A percentile compares a stretch with the other conserved stretches of the same genome.
These are phyloP conservation scores for Sturmia bella DNA, from an alignment of 2,888 invertebrate genomes.

Conservation along the genomic window DNA sequence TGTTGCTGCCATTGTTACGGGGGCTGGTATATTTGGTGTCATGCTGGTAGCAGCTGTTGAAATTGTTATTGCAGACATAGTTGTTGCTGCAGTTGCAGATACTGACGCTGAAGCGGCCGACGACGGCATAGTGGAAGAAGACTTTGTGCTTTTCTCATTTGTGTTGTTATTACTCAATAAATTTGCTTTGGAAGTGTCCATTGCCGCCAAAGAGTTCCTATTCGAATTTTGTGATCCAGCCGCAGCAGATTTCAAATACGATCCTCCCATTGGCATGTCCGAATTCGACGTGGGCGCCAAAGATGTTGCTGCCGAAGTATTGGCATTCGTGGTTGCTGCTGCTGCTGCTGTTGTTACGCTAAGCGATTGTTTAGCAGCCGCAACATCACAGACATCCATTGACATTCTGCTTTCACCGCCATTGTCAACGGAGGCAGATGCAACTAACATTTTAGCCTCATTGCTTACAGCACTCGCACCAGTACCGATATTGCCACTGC, in stretches of 20 bases:
- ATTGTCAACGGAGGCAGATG: slow-evolving; percentile 40
- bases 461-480: slow-evolving; percentile 45
- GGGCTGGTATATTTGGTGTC: slow-evolving; percentile 38
- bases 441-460: slow-evolving; percentile 17
- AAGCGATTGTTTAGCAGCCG: slow-evolving; percentile 43
- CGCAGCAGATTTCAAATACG: slow-evolving; percentile 33
- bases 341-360: slow-evolving; percentile 54
- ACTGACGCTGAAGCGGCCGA: slow-evolving; percentile 10
- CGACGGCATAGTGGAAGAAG: slow-evolving; percentile 33
- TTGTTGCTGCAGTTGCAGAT: slow-evolving; percentile 19
- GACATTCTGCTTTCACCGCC: slow-evolving; percentile 55
- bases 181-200: slow-evolving; percentile 63
- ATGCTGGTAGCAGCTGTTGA: slow-evolving; percentile 43
- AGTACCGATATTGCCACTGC: slow-evolving; percentile 61
- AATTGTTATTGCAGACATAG: background rate
- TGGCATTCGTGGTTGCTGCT: slow-evolving; percentile 13
- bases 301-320: slow-evolving; percentile 43
- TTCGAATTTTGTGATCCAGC: slow-evolving; percentile 66
- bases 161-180: slow-evolving; percentile 48
- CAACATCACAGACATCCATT: slow-evolving; percentile 68
- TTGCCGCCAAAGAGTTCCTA: slow-evolving; percentile 44
- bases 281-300: slow-evolving; percentile 22
- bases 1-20: slow-evolving; percentile 23
- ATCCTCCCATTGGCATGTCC: background rate
- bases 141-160: slow-evolving; percentile 64